A percentile compares a stretch with the other conserved stretches of the same genome.
These are phyloP conservation scores for Pseudochirops cupreus DNA, from an alignment of 2,797 vertebrate species.

Conservation along the genomic window DNA sequence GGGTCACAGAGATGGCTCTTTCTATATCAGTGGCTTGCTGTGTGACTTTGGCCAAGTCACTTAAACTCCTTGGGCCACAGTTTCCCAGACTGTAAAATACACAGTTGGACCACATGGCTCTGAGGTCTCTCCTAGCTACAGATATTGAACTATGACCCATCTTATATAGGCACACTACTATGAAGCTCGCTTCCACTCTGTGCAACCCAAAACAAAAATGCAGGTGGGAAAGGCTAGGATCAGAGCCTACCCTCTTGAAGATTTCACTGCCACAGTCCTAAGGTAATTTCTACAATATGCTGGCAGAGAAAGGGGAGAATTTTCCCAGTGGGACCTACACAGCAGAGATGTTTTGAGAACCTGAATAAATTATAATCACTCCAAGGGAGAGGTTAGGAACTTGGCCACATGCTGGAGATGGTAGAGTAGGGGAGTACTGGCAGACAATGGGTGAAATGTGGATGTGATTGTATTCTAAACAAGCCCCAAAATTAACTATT, in stretches of 20 bases:
- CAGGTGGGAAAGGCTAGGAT: not conserved
- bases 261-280: not conserved
- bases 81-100: slow-evolving; percentile 22
- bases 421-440: not conserved
- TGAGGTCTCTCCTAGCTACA: not conserved
- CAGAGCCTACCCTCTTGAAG: not conserved
- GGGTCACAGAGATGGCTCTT: not conserved
- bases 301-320: not conserved
- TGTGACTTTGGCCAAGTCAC: not conserved
- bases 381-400: not conserved
- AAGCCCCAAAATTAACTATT: not conserved
- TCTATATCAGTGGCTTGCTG: not conserved
- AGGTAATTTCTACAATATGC: not conserved
- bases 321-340: not conserved
- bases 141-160: no score
- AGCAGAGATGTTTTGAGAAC: not conserved
- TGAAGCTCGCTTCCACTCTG: not conserved
- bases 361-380: not conserved
- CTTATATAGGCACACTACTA: not conserved
- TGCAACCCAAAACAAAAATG: not conserved
- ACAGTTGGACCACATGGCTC: slow-evolving; percentile 1
- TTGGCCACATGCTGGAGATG: not conserved
- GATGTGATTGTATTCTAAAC: not conserved
- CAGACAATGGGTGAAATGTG: not conserved
- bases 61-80: slow-evolving; percentile 17